Conservation (phyloP, 2,888 invertebrate genomes). For the Tetragonula carbonaria region DNA sequence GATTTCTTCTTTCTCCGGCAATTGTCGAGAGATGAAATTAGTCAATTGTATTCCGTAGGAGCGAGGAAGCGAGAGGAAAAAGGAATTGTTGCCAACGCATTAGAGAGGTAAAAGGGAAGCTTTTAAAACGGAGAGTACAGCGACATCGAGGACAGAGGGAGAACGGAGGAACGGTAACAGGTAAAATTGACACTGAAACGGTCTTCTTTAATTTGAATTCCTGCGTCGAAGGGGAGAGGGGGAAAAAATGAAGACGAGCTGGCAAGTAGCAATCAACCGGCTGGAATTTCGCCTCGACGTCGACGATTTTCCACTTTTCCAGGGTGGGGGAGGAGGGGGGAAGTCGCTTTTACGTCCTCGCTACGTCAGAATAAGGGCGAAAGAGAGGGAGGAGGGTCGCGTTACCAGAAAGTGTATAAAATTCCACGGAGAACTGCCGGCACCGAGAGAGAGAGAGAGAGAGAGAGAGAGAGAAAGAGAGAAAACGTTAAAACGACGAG, state of each 20-base stretch:
- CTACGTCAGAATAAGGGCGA: neutral
- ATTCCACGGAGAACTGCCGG: conserved; percentile 40
- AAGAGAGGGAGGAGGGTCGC: neutral
- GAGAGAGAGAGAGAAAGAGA: too few relatives aligned
- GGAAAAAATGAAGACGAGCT: conserved; percentile 5
- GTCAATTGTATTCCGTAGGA: too few relatives aligned
- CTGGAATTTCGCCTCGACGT: neutral
- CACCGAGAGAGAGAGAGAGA: neutral
- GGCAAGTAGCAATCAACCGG: conserved; percentile 14
- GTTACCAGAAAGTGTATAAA: conserved; percentile 47
- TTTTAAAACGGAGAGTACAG: too few relatives aligned
- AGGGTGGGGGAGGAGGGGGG: neutral
- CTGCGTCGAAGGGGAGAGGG: neutral
- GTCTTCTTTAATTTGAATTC: neutral
- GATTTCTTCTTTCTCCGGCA: too few relatives aligned
- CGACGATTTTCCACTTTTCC: conserved; percentile 37
- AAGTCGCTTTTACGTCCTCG: conserved; percentile 33
- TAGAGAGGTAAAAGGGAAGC: too few relatives aligned
- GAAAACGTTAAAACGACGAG: conserved; percentile 49
- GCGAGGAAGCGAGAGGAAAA: too few relatives aligned
- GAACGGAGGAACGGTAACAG: neutral
- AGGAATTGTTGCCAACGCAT: too few relatives aligned
- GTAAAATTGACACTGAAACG: neutral
- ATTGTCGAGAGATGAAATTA: too few relatives aligned
- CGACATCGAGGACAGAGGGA: neutral